Percentiles rank a stretch among this genome's conserved stretches.
These are phyloP conservation scores for Hylaea fasciaria DNA, from an alignment of 2,888 invertebrate species.

Conservation along the genomic window DNA sequence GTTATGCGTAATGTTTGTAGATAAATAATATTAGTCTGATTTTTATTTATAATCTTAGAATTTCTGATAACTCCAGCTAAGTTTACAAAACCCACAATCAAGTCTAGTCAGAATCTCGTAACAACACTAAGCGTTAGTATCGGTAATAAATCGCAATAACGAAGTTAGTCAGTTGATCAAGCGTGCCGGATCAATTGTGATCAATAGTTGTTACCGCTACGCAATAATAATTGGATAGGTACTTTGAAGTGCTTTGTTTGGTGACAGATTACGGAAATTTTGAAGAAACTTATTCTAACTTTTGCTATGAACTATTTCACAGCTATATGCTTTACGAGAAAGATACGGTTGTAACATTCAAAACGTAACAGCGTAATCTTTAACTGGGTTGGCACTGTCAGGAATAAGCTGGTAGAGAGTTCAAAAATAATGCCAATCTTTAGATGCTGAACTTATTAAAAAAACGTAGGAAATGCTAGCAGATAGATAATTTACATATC, in stretches of 20 bases:
- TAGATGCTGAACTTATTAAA: too few species aligned
- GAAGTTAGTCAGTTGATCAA: constrained; percentile 49
- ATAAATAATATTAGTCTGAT: too few species aligned
- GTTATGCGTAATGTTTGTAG: too few species aligned
- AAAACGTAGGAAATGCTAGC: too few species aligned
- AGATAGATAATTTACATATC: too few species aligned
- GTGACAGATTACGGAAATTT: background rate
- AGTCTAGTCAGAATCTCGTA: background rate
- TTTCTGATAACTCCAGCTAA: too few species aligned
- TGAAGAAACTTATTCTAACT: background rate
- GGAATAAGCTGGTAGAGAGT: too few species aligned
- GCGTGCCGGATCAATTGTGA: constrained; percentile 56
- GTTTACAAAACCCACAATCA: too few species aligned
- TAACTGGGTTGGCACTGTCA: background rate
- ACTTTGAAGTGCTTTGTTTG: constrained; percentile 25
- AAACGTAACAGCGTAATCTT: background rate
- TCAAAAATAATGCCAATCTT: too few species aligned
- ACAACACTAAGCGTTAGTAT: constrained; percentile 25
- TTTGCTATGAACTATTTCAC: too few species aligned
- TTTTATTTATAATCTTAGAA: too few species aligned
- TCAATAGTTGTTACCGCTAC: constrained; percentile 52
- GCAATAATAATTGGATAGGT: constrained; percentile 53
- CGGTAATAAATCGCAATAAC: constrained; percentile 51
- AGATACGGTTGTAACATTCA: background rate
- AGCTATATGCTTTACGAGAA: too few species aligned